A percentile compares a stretch with the other conserved stretches of the same genome.
Conservation (phyloP, 2,888 invertebrate genomes). For the Scotopteryx bipunctaria region DNA sequence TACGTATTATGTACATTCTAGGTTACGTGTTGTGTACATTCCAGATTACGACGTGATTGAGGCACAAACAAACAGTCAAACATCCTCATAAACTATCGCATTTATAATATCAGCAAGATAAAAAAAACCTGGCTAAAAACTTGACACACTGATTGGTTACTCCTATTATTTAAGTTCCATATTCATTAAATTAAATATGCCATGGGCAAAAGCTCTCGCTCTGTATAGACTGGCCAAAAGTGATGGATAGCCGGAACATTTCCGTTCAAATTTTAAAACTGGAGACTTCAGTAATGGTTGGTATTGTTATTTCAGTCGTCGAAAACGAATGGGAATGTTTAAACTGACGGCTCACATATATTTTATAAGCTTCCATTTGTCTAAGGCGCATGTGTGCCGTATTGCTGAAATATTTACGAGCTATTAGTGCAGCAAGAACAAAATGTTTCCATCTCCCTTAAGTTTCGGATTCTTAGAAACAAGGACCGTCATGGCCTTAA, state of each 20-base stretch:
- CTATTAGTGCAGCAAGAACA: conserved; percentile 75
- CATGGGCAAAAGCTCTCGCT: conserved; percentile 20
- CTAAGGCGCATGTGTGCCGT: conserved; percentile 62
- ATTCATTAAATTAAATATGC: conserved; percentile 31
- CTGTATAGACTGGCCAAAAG: conserved; percentile 58
- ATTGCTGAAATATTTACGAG: conserved; percentile 80
- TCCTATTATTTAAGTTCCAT: background rate
- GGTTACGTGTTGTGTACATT: too few relatives aligned
- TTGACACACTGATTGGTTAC: too few relatives aligned
- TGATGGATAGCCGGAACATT: conserved; percentile 64
- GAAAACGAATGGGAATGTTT: conserved; percentile 72
- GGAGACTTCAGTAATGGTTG: conserved; percentile 52
- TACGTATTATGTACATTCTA: too few relatives aligned
- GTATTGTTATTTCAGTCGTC: conserved; percentile 80
- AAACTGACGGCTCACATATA: conserved; percentile 71
- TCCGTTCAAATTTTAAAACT: conserved; percentile 64
- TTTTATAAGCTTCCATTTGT: conserved; percentile 78
- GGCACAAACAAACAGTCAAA: too few relatives aligned
- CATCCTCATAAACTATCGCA: too few relatives aligned
- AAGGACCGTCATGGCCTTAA: background rate
- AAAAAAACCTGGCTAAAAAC: too few relatives aligned
- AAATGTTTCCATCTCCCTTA: conserved; percentile 46
- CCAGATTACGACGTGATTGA: too few relatives aligned
- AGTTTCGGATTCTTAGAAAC: background rate
- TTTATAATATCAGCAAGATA: too few relatives aligned